A percentile compares a stretch with the other conserved stretches of the same genome.
Conservation (phyloP, 1,140 invertebrate genomes). For the Leptinotarsa lineolata region DNA sequence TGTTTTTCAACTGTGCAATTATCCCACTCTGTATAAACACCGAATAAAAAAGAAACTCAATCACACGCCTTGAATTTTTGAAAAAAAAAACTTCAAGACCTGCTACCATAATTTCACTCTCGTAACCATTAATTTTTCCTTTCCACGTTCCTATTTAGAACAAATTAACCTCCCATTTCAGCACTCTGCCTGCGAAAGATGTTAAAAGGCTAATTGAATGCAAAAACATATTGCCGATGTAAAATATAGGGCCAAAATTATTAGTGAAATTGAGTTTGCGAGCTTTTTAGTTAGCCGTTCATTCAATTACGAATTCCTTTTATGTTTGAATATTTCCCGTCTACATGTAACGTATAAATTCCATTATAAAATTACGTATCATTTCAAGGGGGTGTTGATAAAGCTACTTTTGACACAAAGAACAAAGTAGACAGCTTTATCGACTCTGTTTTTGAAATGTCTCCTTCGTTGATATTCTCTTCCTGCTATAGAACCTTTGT, state of each 20-base stretch:
- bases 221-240: constrained; percentile 5
- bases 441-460: constrained; percentile 37
- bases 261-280: constrained; percentile 40
- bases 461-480: background rate
- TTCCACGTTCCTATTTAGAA: background rate
- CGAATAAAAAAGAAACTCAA: too few species aligned
- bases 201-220: background rate
- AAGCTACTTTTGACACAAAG: constrained; percentile 44
- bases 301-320: constrained; percentile 47
- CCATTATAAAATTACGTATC: constrained; percentile 48
- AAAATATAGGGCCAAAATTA: constrained; percentile 13
- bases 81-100: background rate
- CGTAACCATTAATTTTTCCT: background rate
- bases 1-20: too few species aligned
- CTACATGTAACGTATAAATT: constrained; percentile 48
- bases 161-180: constrained; percentile 3
- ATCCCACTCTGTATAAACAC: too few species aligned
- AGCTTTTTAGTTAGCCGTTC: constrained; percentile 44
- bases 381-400: constrained; percentile 43
- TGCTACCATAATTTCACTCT: background rate
- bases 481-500: too few species aligned
- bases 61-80: too few species aligned
- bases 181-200: constrained; percentile 4
- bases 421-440: constrained; percentile 38
- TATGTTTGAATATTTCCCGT: constrained; percentile 42